A percentile compares a stretch with the other conserved stretches of the same genome.
phyloP scores from a whole-genome alignment of 1,140 invertebrate genomes.

The Aporrectodea caliginosa region DNA sequence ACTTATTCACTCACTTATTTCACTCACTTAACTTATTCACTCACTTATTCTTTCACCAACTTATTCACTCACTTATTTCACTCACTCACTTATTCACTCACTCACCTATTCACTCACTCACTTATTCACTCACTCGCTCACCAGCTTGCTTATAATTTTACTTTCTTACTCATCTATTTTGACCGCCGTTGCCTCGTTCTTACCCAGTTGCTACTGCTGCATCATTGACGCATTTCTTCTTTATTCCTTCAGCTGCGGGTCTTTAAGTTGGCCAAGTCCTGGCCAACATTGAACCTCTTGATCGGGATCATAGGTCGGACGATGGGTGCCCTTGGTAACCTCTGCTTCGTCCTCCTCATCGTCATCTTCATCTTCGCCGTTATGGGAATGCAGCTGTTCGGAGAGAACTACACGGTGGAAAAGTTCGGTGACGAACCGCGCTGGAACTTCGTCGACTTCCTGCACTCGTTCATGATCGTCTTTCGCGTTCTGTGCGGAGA shows the following conservation, averaged over 20 bases:
- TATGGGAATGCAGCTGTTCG: conserved; percentile 97
- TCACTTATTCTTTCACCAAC: no score
- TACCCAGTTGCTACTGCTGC: no score
- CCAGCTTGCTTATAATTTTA: no score
- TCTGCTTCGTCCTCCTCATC: conserved; percentile 94
- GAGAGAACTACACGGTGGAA: conserved; percentile 71
- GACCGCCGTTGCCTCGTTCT: no score
- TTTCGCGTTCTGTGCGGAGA: conserved; percentile 85
- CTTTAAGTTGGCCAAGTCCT: conserved; percentile 98
- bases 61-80: no score
- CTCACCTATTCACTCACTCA: no score
- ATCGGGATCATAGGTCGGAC: conserved; percentile 98
- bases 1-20: no score
- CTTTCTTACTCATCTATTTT: no score
- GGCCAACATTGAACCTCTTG: conserved; percentile 95
- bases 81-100: no score
- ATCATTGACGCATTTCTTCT: no score
- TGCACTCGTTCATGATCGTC: conserved; percentile 98
- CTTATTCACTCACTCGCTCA: no score
- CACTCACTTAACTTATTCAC: no score
- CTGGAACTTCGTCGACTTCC: conserved; percentile 97
- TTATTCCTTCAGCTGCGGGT: conserved; percentile 69
- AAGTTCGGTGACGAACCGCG: conserved; percentile 54
- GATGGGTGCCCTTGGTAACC: conserved; percentile 93
- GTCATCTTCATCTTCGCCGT: conserved; percentile 99